A percentile compares a stretch with the other conserved stretches of the same genome.
Evolutionary conservation across 2,113 vertebrate genomes (phyloP).

Genomic region (Tupaia chinensis): DNA sequence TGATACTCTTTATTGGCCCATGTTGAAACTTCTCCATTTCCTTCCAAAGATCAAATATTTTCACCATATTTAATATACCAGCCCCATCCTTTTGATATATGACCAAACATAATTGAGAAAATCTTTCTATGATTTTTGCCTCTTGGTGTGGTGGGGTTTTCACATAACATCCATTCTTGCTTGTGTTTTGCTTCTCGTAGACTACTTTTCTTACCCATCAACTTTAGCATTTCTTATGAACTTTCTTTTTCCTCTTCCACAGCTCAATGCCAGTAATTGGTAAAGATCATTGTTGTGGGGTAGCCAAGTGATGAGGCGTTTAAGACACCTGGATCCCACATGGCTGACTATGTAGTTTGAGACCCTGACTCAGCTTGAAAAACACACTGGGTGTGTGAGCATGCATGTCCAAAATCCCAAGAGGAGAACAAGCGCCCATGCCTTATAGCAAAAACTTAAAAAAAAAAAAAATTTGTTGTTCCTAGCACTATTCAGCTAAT

Average conservation of each 20-base stretch:
- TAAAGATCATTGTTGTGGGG: slow-evolving; percentile 59
- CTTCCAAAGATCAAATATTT: slow-evolving; percentile 15
- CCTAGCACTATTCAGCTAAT: slow-evolving; percentile 37
- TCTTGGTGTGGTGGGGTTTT: background rate
- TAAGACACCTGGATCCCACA: too few relatives aligned
- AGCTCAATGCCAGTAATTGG: slow-evolving; percentile 41
- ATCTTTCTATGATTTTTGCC: background rate
- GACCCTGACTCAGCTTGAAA: too few relatives aligned
- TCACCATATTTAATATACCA: background rate
- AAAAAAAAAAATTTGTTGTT: slow-evolving; percentile 31
- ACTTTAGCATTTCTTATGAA: slow-evolving; percentile 56
- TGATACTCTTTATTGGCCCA: background rate
- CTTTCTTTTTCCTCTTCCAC: slow-evolving; percentile 47
- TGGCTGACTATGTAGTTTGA: too few relatives aligned
- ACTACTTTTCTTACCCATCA: slow-evolving; percentile 34
- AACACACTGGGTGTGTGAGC: too few relatives aligned
- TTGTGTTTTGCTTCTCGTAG: background rate
- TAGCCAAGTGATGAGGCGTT: too few relatives aligned
- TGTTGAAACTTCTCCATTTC: background rate
- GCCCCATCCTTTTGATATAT: background rate
- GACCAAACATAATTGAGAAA: background rate
- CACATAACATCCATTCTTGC: background rate
- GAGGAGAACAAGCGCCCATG: too few relatives aligned
- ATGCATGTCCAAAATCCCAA: too few relatives aligned
- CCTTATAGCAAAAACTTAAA: too few relatives aligned